Base-by-base conservation (phyloP, 37 sponge, comb jelly and placozoan genomes). In the Chondrilla cf. caribensis region DNA sequence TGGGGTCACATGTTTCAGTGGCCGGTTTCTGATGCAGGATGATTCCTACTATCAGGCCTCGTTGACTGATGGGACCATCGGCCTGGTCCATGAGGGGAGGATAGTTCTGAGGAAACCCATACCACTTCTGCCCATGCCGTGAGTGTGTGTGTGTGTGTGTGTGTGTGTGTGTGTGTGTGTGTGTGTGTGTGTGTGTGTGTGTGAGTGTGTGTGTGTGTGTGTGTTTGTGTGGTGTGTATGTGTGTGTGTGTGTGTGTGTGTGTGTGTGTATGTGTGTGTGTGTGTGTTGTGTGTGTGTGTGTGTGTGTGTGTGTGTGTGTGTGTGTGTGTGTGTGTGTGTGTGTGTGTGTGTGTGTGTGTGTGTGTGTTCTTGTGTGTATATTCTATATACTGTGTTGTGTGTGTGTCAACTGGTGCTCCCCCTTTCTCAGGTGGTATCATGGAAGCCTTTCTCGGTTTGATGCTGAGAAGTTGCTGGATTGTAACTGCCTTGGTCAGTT, bases 401-500 rank as follows among this genome's bases (percentile, higher is more conserved):
- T 14, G 9, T 47, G 11, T 11, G 11, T 47, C 51, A 47, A 6
- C 51, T 47, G 9, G 9, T 47, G 9, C 51, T 47, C 51, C 51
- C 51, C 51, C 51, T 47, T 47, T 14, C 40, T 0, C 62, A 84
- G 85, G 47, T 92, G 89, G 89, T 92, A 84, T 75, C 93, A 92
- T 84, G 84, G 85, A 0, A 15, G 58, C 7, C 66, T 86, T 58
- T 79, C 84, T 2, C 78, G 86, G 40, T 58, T 85, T 73, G 93
- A 92, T 19, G 89, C 89, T 18, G 89, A 92, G 82, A 85, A 85
- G 47, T 54, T 88, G 1, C 59, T 92, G 58, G 92, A 91, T 42
- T 57, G 86, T 58, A 86, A 85, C 67, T 44, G 70, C 33, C 81
- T 80, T 37, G 93, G 93, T 9, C 93, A 92, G 81, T 92, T 92